Evolutionary conservation across 2,888 invertebrate genomes (phyloP).

Genomic region (Resseliella maxima): DNA sequence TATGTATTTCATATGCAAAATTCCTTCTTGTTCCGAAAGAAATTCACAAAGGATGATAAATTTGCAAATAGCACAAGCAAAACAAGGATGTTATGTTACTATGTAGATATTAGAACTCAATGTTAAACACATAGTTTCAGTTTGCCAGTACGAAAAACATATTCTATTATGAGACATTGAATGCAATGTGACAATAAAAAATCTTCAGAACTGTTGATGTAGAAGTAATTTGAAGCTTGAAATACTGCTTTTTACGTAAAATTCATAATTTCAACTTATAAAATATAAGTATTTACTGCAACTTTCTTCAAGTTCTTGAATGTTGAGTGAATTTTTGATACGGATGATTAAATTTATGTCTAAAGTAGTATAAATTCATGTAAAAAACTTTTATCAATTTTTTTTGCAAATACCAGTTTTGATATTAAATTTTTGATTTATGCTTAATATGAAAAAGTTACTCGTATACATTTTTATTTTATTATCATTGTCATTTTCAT

Average conservation of each 20-base stretch:
- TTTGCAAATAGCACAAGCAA: background rate
- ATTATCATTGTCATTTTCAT: background rate
- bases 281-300: background rate
- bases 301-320: background rate
- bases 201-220: background rate
- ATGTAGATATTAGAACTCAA: background rate
- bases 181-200: background rate
- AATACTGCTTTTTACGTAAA: background rate
- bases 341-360: constrained; percentile 27
- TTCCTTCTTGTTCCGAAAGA: background rate
- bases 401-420: background rate
- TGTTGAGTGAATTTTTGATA: background rate
- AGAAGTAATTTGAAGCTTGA: background rate
- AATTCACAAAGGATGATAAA: background rate
- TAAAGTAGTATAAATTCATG: constrained; percentile 7
- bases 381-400: constrained; percentile 1
- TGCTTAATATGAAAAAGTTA: background rate
- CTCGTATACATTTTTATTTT: constrained; percentile 7
- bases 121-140: background rate
- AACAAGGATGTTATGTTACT: background rate
- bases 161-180: background rate
- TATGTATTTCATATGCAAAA: background rate
- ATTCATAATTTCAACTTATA: background rate
- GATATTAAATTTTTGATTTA: background rate
- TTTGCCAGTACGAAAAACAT: background rate